phyloP scores from a whole-genome alignment of 2,113 vertebrate genomes.

The Natator depressus region DNA sequence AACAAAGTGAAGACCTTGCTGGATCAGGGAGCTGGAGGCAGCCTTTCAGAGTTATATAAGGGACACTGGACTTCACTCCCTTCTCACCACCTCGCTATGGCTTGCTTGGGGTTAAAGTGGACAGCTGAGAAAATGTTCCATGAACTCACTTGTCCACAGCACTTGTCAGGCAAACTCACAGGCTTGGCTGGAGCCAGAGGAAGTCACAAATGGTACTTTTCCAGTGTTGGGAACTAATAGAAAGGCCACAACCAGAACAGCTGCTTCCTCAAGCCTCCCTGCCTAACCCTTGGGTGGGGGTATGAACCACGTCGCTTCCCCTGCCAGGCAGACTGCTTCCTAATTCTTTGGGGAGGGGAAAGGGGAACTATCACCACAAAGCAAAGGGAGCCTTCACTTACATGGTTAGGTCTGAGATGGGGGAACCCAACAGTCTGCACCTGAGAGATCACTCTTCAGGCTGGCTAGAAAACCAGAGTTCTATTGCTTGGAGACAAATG shows the following conservation, averaged over 20 bases:
- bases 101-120: conserved; percentile 34
- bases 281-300: background rate
- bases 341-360: background rate
- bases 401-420: background rate
- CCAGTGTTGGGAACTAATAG: background rate
- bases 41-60: no score
- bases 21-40: no score
- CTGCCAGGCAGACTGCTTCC: background rate
- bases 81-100: conserved; percentile 12
- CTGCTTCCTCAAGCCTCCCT: conserved; percentile 43
- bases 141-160: background rate
- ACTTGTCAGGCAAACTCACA: conserved; percentile 17
- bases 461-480: background rate
- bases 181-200: background rate
- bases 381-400: background rate
- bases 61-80: no score
- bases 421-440: background rate
- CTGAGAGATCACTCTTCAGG: background rate
- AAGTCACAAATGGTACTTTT: conserved; percentile 17
- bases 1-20: background rate
- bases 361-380: background rate
- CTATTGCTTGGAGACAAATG: background rate
- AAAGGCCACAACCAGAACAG: conserved; percentile 33
- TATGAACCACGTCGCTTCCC: conserved; percentile 1
- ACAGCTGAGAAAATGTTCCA: conserved; percentile 49